phyloP scores from a whole-genome alignment of 2,888 invertebrate species.

The Tetragnatha montana region DNA sequence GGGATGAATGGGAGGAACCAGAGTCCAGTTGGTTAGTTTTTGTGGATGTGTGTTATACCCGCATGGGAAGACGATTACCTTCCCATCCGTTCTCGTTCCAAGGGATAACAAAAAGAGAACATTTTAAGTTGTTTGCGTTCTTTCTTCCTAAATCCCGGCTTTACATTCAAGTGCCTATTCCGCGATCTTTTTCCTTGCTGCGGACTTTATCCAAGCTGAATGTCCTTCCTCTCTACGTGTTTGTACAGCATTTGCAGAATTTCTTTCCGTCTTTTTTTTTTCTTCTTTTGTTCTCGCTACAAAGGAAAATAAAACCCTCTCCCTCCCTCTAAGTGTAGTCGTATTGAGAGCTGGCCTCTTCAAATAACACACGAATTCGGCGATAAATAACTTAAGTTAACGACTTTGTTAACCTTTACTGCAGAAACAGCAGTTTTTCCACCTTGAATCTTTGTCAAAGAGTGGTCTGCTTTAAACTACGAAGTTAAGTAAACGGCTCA shows the following conservation, averaged over 20 bases:
- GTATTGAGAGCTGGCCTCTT: slow-evolving; percentile 54
- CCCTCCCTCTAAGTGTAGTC: slow-evolving; percentile 53
- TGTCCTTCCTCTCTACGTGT: slow-evolving; percentile 49
- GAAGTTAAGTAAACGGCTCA: slow-evolving; percentile 47
- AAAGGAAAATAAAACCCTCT: slow-evolving; percentile 59
- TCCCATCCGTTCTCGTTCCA: slow-evolving; percentile 27
- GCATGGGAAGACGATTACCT: slow-evolving; percentile 49
- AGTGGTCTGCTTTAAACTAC: slow-evolving; percentile 49
- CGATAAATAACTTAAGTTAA: slow-evolving; percentile 69
- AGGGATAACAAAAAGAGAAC: slow-evolving; percentile 33
- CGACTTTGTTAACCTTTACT: slow-evolving; percentile 65
- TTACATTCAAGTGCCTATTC: slow-evolving; percentile 63
- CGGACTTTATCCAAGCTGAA: slow-evolving; percentile 52
- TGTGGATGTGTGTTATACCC: background rate
- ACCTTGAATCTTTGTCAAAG: slow-evolving; percentile 41
- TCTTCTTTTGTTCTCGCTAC: slow-evolving; percentile 31
- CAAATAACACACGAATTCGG: slow-evolving; percentile 58
- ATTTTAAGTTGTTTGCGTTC: slow-evolving; percentile 65
- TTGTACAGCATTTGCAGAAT: slow-evolving; percentile 61
- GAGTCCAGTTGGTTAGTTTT: too few species aligned
- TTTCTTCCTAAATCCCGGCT: slow-evolving; percentile 60
- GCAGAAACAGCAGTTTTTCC: slow-evolving; percentile 53
- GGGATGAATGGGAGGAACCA: too few species aligned
- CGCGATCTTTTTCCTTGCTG: slow-evolving; percentile 23
- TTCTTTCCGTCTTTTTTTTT: slow-evolving; percentile 36